Conservation (phyloP, 53 echinoderm and acorn worm genomes). For the Astropecten irregularis region DNA sequence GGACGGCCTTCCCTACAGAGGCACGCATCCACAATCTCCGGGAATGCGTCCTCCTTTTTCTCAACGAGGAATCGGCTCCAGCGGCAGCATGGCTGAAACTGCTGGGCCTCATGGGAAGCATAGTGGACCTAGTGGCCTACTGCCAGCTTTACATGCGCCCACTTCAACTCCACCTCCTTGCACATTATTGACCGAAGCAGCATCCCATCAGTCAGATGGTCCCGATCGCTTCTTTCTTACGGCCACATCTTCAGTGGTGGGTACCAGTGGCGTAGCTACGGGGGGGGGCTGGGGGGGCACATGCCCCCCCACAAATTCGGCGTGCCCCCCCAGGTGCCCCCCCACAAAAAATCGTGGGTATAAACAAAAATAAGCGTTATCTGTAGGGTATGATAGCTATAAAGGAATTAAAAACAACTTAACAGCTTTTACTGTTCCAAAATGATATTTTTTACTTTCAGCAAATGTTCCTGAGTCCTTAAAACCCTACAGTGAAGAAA, state of each 20-base stretch:
- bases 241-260: constrained; percentile 30
- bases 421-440: too few species aligned
- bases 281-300: too few species aligned
- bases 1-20: background rate
- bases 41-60: background rate
- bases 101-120: constrained; percentile 20
- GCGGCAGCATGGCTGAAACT: background rate
- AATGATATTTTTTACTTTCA: too few species aligned
- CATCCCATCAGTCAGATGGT: background rate
- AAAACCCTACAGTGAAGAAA: too few species aligned
- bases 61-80: background rate
- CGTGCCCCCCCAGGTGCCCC: too few species aligned
- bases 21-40: constrained; percentile 1
- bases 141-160: constrained; percentile 40
- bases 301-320: too few species aligned
- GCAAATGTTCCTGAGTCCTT: too few species aligned
- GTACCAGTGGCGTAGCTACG: too few species aligned
- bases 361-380: too few species aligned
- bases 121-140: constrained; percentile 1
- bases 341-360: too few species aligned
- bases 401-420: too few species aligned
- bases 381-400: too few species aligned
- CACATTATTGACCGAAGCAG: background rate
- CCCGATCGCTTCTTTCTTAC: background rate
- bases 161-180: constrained; percentile 35